Conservation (phyloP, 2,888 invertebrate species). For the Agapetus fuscipes region DNA sequence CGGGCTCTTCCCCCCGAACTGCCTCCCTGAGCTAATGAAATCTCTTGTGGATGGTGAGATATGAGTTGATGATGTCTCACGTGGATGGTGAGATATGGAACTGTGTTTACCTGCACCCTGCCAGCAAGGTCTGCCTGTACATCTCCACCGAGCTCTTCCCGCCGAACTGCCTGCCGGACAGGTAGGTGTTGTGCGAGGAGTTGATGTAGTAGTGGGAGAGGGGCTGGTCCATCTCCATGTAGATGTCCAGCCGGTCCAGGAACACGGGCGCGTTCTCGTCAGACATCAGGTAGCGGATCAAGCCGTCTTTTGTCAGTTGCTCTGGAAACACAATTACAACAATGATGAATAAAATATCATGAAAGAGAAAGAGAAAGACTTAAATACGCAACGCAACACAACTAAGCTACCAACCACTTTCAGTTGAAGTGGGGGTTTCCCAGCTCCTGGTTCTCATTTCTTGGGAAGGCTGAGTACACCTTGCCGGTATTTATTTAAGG, state of each 20-base stretch:
- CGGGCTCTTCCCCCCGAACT: conserved; percentile 96
- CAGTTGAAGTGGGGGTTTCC: too few species aligned
- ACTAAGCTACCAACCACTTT: too few species aligned
- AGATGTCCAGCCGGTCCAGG: conserved; percentile 92
- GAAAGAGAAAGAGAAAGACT: too few species aligned
- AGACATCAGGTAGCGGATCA: conserved; percentile 98
- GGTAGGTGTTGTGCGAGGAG: conserved; percentile 93
- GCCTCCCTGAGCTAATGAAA: conserved; percentile 82
- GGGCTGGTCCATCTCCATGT: conserved; percentile 99
- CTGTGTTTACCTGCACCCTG: conserved; percentile 91
- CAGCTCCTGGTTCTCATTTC: too few species aligned
- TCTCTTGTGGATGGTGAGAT: too few species aligned
- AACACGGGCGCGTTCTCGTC: conserved; percentile 99
- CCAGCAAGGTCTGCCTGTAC: conserved; percentile 93
- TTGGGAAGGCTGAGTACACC: too few species aligned
- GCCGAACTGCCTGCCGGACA: conserved; percentile 93
- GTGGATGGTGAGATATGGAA: too few species aligned
- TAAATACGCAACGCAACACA: too few species aligned
- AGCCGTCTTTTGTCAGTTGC: conserved; percentile 85
- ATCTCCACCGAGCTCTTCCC: conserved; percentile 98
- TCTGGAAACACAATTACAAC: too few species aligned
- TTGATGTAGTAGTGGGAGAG: conserved; percentile 98
- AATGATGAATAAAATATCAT: too few species aligned
- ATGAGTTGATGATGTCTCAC: too few species aligned
- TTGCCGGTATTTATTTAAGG: too few species aligned